Base-by-base conservation (phyloP, 2,888 invertebrate genomes). In the Acanthococcus lagerstroemiae region DNA sequence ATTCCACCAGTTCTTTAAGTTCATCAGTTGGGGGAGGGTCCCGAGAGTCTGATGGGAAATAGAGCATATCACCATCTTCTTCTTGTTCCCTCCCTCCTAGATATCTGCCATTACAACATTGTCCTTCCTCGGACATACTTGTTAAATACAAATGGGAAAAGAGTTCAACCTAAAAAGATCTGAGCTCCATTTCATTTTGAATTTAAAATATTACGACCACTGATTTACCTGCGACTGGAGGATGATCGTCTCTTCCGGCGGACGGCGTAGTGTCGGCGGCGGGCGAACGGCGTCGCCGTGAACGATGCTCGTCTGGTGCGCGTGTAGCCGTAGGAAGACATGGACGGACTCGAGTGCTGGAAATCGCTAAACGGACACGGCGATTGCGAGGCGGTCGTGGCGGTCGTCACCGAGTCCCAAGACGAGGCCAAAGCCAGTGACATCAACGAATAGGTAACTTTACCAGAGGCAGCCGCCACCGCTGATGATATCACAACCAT, bases 381-480 rank as follows among this genome's bases (percentile, higher is more conserved):
- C 12, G n/a, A 6, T 22, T 17, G 19, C 6, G 25, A 26, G 4
- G 22, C 27, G n/a, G 19, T 5, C 21, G 55, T 27, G n/a, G 19
- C 19, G 17, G 46, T 19, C 17, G 17, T 45, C 19, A 26, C 6
- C 58, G 58, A 25, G n/a, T 58, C 48, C 45, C 58, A 46, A 7
- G 48, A 25, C 19, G 48, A 26, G 12, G 58, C 58, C 46, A 58
- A 15, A 24, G 58, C 58, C 25, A 58, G 26, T 25, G 58, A 58
- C 26, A 58, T 58, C 58, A 58, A 45, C 48, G 58, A 58, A 45
- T 48, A 58, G 48, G 46, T 58, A n/a, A 58, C 58, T 58, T 58
- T 58, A 45, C 58, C 26, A 27, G 58, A 58, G 58, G 58, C 58
- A 45, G 46, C 27, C n/a, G 58, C 58, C 24, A 58, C 45, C 3